Conservation (phyloP, 2,888 invertebrate species). For the Eilema depressum region DNA sequence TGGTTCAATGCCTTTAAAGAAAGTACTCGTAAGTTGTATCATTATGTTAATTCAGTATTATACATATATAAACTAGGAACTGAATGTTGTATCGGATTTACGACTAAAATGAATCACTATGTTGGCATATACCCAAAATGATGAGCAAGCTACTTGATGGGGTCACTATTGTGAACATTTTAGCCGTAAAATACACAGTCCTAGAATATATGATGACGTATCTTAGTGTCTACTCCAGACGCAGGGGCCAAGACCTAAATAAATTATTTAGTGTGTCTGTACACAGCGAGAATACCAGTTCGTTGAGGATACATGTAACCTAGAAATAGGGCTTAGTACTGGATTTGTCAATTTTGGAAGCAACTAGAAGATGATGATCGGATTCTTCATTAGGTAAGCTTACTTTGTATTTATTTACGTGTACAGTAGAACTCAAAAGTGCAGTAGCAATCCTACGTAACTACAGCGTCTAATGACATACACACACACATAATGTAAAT, state of each 20-base stretch:
- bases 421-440: no score
- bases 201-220: background rate
- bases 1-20: no score
- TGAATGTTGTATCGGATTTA: constrained; percentile 25
- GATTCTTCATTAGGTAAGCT: no score
- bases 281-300: background rate
- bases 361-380: no score
- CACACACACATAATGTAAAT: no score
- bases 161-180: constrained; percentile 30
- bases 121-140: constrained; percentile 47
- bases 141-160: constrained; percentile 42
- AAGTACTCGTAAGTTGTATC: background rate
- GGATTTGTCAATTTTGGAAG: no score
- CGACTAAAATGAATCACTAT: constrained; percentile 40
- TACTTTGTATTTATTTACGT: no score
- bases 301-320: background rate
- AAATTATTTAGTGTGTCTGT: background rate
- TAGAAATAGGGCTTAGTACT: no score
- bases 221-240: background rate
- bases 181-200: constrained; percentile 23
- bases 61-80: constrained; percentile 18
- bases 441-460: no score
- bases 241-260: background rate
- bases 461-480: no score
- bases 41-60: background rate